Evolutionary conservation across 2,797 vertebrate genomes (phyloP), one percentile per base, ranked within the genome.

Genomic region (Gymnodraco acuticeps): DNA sequence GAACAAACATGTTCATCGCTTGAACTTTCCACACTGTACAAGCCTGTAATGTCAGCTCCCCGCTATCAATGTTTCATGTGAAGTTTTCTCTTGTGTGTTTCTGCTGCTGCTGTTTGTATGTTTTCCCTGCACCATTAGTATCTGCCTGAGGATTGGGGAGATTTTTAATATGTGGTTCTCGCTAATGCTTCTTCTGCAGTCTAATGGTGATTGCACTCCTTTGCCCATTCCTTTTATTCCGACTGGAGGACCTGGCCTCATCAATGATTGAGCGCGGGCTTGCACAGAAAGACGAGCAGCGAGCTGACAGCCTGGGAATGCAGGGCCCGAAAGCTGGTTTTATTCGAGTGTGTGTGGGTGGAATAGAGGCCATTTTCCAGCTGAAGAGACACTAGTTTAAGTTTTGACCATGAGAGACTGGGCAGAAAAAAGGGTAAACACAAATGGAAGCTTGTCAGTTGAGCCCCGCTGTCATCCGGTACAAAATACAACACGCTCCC

Each of bases 181-280:
- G 51, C 81, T 78, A 74, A 85, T 80, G 83, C 77, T 70, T 75
- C 81, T 74, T 66, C 48, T 69, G 64, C 65, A 74, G 56, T 75
- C 51, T 84, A 80, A 87, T 81, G 83, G 83, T 80, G 82, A 88
- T 88, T 90, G 82, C 87, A 76, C 79, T 81, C 68, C 56, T 66
- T 74, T 76, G 67, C 74, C 66, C 33, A 13, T 64, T 76, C 75
- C 82, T 87, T 85, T 83, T 86, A 83, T 86, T 87, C 27, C 42
- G 81, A 81, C 72, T 81, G 78, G 74, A 90, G 79, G 78, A 89
- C 62, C 75, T 27, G 63, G 62, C 67, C 78, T 92, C 89, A 90
- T 93, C 81, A 91, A 87, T 90, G 91, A 93, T 91, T 87, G 81
- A 90, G 80, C 50, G 11, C 4, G 17, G 67, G 70, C 56, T 78